Percentiles rank a stretch among this genome's conserved stretches.
These are phyloP conservation scores for Prorops nasuta DNA, from an alignment of 1,140 invertebrate species.

Conservation along the genomic window DNA sequence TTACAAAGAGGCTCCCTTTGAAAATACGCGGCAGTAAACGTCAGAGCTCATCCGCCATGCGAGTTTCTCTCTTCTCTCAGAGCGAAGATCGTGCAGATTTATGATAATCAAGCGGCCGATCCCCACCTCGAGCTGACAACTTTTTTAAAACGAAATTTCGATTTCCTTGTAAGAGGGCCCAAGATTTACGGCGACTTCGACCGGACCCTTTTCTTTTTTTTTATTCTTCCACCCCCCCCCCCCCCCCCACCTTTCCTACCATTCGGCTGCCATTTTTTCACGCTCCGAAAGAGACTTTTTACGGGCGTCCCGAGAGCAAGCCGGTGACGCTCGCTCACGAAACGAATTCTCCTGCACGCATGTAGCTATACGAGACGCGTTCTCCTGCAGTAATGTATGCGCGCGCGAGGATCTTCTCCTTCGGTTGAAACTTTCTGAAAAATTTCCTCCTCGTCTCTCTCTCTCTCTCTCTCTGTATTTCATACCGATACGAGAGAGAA, in stretches of 20 bases:
- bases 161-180: conserved; percentile 29
- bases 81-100: conserved; percentile 21
- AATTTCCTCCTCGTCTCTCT: not conserved
- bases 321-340: conserved; percentile 27
- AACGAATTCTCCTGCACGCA: conserved; percentile 28
- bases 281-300: conserved; percentile 24
- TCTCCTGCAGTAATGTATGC: conserved; percentile 24
- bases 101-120: conserved; percentile 29
- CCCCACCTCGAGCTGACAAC: conserved; percentile 7
- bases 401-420: not conserved
- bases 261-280: not conserved
- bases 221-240: conserved; percentile 9
- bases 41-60: conserved; percentile 5
- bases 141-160: conserved; percentile 24
- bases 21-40: conserved; percentile 23
- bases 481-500: no score
- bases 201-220: conserved; percentile 20
- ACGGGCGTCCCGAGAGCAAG: conserved; percentile 23
- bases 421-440: not conserved
- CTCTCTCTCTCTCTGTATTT: not conserved
- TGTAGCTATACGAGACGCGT: not conserved
- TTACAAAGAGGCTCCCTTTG: conserved; percentile 5
- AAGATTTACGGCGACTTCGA: conserved; percentile 25
- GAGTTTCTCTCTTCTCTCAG: conserved; percentile 9
- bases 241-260: not conserved